Evolutionary conservation across 2,113 vertebrate genomes (phyloP).

Genomic region (Austrofundulus limnaeus): DNA sequence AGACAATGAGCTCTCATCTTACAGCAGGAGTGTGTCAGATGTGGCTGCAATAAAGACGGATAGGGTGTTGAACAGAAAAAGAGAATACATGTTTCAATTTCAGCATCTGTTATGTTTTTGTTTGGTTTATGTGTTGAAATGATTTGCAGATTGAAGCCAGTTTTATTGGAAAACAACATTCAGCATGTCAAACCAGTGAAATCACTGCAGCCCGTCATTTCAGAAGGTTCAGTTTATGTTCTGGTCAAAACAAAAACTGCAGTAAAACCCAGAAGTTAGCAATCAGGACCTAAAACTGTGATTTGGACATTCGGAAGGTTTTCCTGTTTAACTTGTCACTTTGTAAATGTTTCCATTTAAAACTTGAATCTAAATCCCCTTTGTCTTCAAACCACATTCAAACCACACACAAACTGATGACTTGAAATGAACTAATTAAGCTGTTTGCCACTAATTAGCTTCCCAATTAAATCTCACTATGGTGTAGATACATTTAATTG

Average conservation of each 20-base stretch:
- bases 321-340: conserved; percentile 5
- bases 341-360: neutral
- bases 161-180: too few relatives aligned
- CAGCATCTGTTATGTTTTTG: neutral
- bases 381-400: conserved; percentile 3
- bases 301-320: conserved; percentile 8
- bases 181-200: too few relatives aligned
- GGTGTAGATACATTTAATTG: neutral
- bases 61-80: neutral
- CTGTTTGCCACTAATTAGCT: too few relatives aligned
- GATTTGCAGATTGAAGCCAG: neutral
- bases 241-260: neutral
- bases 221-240: neutral
- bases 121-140: neutral
- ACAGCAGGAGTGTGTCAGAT: neutral
- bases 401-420: neutral
- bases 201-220: neutral
- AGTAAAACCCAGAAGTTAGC: conserved; percentile 1
- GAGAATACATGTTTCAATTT: too few relatives aligned
- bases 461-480: neutral
- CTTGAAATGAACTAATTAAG: neutral
- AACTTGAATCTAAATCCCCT: conserved; percentile 8
- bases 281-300: conserved; percentile 5
- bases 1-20: neutral
- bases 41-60: neutral